Base-by-base conservation (phyloP, 2,797 vertebrate species). In the Sebastes trivittatus region DNA sequence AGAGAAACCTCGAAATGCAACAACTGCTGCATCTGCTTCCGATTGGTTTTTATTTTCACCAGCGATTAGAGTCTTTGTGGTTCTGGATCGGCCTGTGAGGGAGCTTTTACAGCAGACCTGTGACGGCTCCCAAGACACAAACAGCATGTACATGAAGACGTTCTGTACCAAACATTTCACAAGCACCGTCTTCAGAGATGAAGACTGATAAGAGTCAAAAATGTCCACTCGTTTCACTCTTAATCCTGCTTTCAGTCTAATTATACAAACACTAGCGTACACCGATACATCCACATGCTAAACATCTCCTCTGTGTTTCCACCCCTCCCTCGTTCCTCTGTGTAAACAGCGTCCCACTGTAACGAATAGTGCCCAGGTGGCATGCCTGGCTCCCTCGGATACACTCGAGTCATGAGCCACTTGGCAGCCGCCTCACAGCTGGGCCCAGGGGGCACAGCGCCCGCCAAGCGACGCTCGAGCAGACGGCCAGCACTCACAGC, bases 281-380 rank as follows among this genome's bases (percentile, higher is more conserved):
- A 86, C 59, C 61, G 25, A 87, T 29, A 68, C 71, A 76, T 42
- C 32, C 46, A 75, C 68, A 59, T 36, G 22, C 64, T 42, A 71
- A 78, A 82, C 75, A 77, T 75, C 76, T 72, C 23, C 42, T 25
- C 22, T 30, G n/a, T 62, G n/a, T 73, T 65, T 55, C 46, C 52
- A 27, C 52, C 38, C 60, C 60, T 56, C 62, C 38, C 69, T 42
- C 23, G 25, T 32, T 70, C 23, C 63, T 70, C 75, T 76, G 55
- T 82, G 78, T 83, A 87, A 82, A 90, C 83, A 81, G 79, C 29
- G 38, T 71, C 81, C 67, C 59, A 58, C 83, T 87, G 85, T 88
- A 92, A 92, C 64, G n/a, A 71, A 86, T 80, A 85, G 85, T 85
- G 59, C 84, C 85, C 89, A 88, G 87, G 92, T 92, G 90, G 90